Base-by-base conservation (phyloP, 2,888 invertebrate species). In the Conus canariensis region DNA sequence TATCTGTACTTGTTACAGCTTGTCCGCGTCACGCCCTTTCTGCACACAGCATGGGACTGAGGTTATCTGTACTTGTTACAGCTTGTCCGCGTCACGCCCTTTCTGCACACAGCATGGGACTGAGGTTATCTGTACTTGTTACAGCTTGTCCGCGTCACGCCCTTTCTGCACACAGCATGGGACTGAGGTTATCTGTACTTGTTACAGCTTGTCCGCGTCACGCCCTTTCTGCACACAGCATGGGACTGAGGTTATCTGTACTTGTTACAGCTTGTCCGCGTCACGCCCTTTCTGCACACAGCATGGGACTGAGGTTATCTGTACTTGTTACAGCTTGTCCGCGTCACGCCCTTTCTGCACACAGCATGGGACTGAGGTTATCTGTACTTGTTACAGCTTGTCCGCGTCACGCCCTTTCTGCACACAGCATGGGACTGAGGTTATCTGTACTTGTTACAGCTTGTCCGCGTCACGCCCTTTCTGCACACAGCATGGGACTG, bases 351-450 rank as follows among this genome's bases (percentile, higher is more conserved):
- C n/a, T 90, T 88, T 22, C 92, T 89, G 89, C 14, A 70, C 25
- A 59, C 25, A 10, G 10, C 67, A 74, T n/a, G 14, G 1, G 45
- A 45, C 0, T 1, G 45, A 45, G 45, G 45, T 45, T 45, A 45
- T 45, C 45, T 45, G 45, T 45, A 45, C 3, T 45, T 45, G 45
- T 45, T 45, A 45, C 45, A 45, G 45, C 3, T 45, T 45, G n/a
- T n/a, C n/a, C n/a, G n/a, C n/a, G n/a, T n/a, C 10, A 91, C 88
- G 3, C 92, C 92, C n/a, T 90, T 88, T 22, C 92, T 89, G 89
- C 14, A 70, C 25, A 59, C 25, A 10, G 10, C 67, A 74, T n/a
- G 14, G 1, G 45, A 45, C 0, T 1, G 45, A 45, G 45, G 45
- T 45, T 45, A 45, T 45, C 45, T 45, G 45, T 45, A 45, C 3